Evolutionary conservation across 2,113 vertebrate genomes (phyloP).

Genomic region (Caloenas nicobarica): DNA sequence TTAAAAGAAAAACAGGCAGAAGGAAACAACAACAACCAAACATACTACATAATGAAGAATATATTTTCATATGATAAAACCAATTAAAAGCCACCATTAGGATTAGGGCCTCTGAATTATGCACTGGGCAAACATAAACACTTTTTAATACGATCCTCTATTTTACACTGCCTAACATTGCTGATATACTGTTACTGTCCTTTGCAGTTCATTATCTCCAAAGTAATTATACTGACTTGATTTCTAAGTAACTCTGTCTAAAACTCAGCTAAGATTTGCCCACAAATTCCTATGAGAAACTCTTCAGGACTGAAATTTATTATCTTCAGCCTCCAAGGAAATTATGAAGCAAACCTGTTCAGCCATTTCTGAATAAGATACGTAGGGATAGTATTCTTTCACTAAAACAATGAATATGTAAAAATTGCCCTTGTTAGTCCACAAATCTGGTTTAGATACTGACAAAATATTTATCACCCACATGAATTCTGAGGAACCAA

Average conservation of each 20-base stretch:
- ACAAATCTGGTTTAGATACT: background rate
- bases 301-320: background rate
- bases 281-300: background rate
- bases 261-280: background rate
- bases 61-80: background rate
- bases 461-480: background rate
- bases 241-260: background rate
- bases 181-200: background rate
- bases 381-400: background rate
- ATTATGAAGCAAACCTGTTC: background rate
- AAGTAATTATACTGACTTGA: background rate
- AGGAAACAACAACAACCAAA: background rate
- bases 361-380: background rate
- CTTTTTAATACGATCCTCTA: background rate
- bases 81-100: background rate
- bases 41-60: background rate
- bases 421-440: background rate
- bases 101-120: background rate
- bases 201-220: background rate
- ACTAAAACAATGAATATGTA: background rate
- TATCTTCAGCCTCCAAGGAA: background rate
- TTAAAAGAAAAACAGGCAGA: background rate
- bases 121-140: background rate
- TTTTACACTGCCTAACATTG: background rate
- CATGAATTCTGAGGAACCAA: background rate